These are phyloP conservation scores for Sinocyclocheilus grahami DNA, from an alignment of 2,113 vertebrate species.

Conservation along the genomic window DNA sequence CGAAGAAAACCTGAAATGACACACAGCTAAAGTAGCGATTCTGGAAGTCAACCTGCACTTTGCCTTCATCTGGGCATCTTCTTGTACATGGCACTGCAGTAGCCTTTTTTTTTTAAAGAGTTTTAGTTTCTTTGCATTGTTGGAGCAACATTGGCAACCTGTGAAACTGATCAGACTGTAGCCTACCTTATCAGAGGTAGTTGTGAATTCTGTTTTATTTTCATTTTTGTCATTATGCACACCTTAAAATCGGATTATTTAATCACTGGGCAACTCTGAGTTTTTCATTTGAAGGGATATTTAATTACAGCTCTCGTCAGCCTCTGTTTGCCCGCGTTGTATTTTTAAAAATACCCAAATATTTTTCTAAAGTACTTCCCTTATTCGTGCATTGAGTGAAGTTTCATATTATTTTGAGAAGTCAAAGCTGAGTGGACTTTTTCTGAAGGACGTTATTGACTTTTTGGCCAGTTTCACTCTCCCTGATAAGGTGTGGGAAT, in stretches of 20 bases:
- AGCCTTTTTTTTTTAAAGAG: background rate
- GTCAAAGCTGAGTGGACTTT: constrained; percentile 55
- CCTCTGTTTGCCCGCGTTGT: too few species aligned
- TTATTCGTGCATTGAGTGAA: constrained; percentile 33
- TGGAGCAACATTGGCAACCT: constrained; percentile 60
- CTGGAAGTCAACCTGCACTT: constrained; percentile 66
- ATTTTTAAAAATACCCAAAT: too few species aligned
- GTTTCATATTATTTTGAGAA: constrained; percentile 37
- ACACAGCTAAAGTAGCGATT: background rate
- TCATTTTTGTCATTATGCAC: constrained; percentile 18
- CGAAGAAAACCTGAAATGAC: constrained; percentile 12
- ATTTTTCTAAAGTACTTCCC: constrained; percentile 14
- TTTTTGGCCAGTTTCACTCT: constrained; percentile 69
- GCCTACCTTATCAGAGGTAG: constrained; percentile 41
- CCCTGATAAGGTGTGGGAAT: constrained; percentile 49
- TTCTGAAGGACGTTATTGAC: constrained; percentile 71
- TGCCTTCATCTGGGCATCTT: constrained; percentile 61
- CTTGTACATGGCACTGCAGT: constrained; percentile 68
- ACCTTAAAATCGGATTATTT: constrained; percentile 49
- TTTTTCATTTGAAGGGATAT: constrained; percentile 55
- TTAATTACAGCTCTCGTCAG: constrained; percentile 20
- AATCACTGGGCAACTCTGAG: constrained; percentile 52
- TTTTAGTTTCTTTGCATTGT: constrained; percentile 50
- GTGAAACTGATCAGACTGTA: constrained; percentile 64
- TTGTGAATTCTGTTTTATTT: background rate